phyloP scores from a whole-genome alignment of 2,113 vertebrate genomes.

The Eudyptes chrysolophus region DNA sequence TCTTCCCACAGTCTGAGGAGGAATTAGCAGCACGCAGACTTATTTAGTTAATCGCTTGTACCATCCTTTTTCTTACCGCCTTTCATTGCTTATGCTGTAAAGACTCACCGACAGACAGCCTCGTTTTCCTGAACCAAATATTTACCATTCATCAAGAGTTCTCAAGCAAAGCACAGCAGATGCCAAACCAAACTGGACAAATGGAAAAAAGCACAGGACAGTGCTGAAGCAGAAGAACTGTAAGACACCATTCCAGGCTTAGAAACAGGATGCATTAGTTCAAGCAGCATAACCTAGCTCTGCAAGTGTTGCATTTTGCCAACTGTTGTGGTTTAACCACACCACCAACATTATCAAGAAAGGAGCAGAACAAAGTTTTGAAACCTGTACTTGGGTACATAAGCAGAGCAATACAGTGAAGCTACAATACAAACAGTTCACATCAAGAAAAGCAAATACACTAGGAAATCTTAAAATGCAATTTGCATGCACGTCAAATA shows the following conservation, averaged over 20 bases:
- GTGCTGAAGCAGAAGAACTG: background rate
- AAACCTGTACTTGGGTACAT: background rate
- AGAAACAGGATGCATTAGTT: background rate
- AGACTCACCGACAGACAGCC: background rate
- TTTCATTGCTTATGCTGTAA: background rate
- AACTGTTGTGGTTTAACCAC: background rate
- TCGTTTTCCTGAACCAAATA: background rate
- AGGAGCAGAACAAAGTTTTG: background rate
- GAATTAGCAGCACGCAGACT: background rate
- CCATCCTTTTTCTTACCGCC: background rate
- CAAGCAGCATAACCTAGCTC: background rate
- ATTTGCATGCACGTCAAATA: background rate
- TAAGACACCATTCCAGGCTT: background rate
- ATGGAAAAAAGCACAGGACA: background rate
- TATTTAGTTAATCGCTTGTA: fast-evolving
- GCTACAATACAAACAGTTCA: background rate
- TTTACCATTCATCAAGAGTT: background rate
- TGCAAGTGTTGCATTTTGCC: background rate
- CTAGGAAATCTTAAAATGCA: background rate
- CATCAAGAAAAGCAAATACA: background rate
- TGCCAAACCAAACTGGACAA: background rate
- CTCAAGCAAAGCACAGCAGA: background rate
- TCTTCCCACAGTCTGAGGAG: background rate
- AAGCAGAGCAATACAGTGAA: background rate
- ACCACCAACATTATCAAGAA: background rate